Evolutionary conservation across 2,888 invertebrate species (phyloP), one percentile per base, ranked within the genome.

Genomic region (Deroplatys truncata): DNA sequence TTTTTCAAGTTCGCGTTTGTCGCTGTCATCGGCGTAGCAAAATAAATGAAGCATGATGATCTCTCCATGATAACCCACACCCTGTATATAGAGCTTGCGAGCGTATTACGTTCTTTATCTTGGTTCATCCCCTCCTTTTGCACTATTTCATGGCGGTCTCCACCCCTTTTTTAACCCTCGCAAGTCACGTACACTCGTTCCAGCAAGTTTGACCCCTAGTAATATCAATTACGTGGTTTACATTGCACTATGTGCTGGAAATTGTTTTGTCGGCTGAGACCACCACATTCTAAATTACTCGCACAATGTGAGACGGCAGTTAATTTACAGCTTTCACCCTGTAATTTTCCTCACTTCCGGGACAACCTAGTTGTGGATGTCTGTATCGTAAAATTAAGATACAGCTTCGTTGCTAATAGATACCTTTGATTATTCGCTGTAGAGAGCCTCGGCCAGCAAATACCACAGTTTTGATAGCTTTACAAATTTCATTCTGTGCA

Each of bases 151-250:
- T 31, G 25, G 10, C 15, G 31, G 10, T 35, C 85, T 85, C 35
- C 85, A 72, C 56, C 56, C 56, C 56, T 72, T 72, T 72, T 72
- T 72, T 72, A 72, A 20, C 56, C 56, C 56, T 72, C 85, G 28
- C 31, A 28, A 85, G 85, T 85, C 85, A 85, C 85, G 85, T 85
- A 85, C 85, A 85, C 31, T 31, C 85, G 85, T 31, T 85, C 35
- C 85, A 85, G 85, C 85, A 85, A 85, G 85, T 85, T 85, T 85
- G 85, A 85, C 85, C 85, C 35, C 85, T 28, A 20, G 35, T 85
- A 85, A 35, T 85, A 85, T 85, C 85, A 85, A 85, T 85, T 85
- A 85, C 85, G 85, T 43, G 29, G 56, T 72, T 20, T 72, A 20
- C 20, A 25, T 20, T 25, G 56, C 25, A 72, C 56, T 72, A 20